phyloP scores from a whole-genome alignment of 2,113 vertebrate genomes.

The Brachirus orientalis region DNA sequence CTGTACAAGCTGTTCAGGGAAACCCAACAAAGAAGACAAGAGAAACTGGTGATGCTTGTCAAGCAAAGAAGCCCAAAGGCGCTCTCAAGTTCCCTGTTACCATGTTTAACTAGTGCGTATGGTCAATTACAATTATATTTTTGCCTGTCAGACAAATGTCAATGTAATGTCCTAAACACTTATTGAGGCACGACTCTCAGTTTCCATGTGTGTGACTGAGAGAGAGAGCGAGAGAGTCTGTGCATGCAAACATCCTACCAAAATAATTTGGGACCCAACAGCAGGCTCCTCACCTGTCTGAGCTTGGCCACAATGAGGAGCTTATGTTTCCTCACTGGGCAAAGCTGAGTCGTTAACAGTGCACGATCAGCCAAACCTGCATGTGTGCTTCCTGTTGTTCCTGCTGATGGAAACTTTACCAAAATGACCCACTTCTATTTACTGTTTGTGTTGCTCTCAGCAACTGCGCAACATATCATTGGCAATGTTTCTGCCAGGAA shows the following conservation, averaged over 20 bases:
- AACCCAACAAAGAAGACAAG: no score
- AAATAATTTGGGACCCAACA: constrained; percentile 32
- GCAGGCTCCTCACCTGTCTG: constrained; percentile 69
- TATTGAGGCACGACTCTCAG: not conserved
- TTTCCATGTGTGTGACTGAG: not conserved
- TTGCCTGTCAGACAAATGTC: no score
- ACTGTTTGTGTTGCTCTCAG: not conserved
- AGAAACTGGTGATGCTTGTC: no score
- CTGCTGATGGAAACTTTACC: constrained; percentile 10
- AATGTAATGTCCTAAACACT: not conserved
- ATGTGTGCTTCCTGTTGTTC: constrained; percentile 27
- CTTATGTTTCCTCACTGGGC: constrained; percentile 61
- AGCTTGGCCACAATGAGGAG: constrained; percentile 38
- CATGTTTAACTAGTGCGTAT: no score
- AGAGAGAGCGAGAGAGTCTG: no score
- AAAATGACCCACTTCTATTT: constrained; percentile 35
- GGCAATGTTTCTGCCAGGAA: no score
- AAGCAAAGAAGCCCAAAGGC: no score
- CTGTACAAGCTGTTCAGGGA: no score
- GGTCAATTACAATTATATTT: no score
- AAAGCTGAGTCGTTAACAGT: constrained; percentile 61
- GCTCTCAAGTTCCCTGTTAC: no score
- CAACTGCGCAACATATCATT: no score
- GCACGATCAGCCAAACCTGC: constrained; percentile 55
- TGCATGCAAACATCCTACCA: not conserved